Base-by-base conservation (phyloP, 2,888 invertebrate genomes). In the Protula sp. region DNA sequence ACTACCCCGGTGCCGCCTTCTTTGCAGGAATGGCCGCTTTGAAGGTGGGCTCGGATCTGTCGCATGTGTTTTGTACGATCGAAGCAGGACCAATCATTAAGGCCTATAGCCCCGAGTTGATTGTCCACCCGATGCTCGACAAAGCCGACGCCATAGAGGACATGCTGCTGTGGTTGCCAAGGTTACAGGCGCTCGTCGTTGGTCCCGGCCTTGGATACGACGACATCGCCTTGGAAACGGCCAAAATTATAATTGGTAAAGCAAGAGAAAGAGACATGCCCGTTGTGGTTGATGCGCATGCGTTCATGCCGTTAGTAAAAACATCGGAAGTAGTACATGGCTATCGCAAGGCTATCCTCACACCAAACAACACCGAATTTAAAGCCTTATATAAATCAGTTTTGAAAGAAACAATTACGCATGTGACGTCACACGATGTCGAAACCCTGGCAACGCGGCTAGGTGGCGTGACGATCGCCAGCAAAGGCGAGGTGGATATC, bases 1-100 rank as follows among this genome's bases (percentile, higher is more conserved):
- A 97, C 83, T 99, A 95, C 75, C 95, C 97, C 0, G 97, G 98
- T 45, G 99, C 98, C 0, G 98, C 99, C 2, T 99, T 91, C 80
- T 99, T 92, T 84, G 88, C 97, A 9, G 93, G 92, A 1, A 92
- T 94, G 71, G 88, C 91, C 69, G 89, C 94, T 3, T 82, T 98
- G 53, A 89, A 88, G 85, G 87, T 90, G 47, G 98, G 97, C 30
- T 19, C 19, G 14, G 50, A 99, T 81, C 84, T 99, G 65, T 88
- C 88, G 2, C 94, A 98, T 78, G 87, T 99, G 53, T 94, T 99
- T 78, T 95, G 95, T 77, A 85, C 88, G n/a, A 84, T 86, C 65
- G 87, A 88, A 58, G 94, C 99, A 3, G 91, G 92, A 0, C 78
- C 86, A 24, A 91, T 93, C 0, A 94, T 99, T 65, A 99, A 99